Conservation (phyloP, 2,113 vertebrate species). For the Hyperoodon ampullatus region DNA sequence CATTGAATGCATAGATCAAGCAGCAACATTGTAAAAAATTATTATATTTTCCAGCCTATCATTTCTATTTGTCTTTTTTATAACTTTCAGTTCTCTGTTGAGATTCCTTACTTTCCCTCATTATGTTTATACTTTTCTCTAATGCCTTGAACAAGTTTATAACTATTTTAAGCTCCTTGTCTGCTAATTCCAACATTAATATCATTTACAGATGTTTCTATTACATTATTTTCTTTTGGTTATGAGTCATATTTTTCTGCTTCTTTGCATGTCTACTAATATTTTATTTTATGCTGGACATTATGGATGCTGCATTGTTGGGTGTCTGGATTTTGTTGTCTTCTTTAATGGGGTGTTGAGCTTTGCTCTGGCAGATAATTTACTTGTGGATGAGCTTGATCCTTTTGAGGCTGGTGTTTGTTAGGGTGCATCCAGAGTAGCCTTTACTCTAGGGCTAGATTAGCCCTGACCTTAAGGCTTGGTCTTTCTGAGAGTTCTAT, state of each 20-base stretch:
- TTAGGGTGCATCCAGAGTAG: not conserved
- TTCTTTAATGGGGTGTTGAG: not conserved
- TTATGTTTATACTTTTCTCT: slow-evolving; percentile 20
- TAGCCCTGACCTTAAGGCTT: not conserved
- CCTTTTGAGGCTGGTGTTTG: not conserved
- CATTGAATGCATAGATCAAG: not conserved
- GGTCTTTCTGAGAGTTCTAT: not conserved
- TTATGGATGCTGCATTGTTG: not conserved
- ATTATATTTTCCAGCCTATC: not conserved
- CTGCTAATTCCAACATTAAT: slow-evolving; percentile 3
- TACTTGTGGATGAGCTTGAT: not conserved
- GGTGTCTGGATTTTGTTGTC: not conserved
- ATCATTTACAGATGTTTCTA: not conserved
- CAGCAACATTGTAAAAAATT: not conserved
- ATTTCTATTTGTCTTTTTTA: not conserved
- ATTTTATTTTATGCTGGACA: not conserved
- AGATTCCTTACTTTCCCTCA: not conserved
- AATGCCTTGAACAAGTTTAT: not conserved
- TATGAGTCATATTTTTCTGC: not conserved
- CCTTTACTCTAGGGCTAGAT: not conserved
- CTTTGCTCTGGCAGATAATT: not conserved
- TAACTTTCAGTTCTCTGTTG: not conserved
- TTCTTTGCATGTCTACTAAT: not conserved
- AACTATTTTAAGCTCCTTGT: slow-evolving; percentile 5
- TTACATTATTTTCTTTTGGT: not conserved